Percentiles rank a stretch among this genome's conserved stretches.
phyloP scores from a whole-genome alignment of 2,797 vertebrate genomes.

The Molossus molossus region DNA sequence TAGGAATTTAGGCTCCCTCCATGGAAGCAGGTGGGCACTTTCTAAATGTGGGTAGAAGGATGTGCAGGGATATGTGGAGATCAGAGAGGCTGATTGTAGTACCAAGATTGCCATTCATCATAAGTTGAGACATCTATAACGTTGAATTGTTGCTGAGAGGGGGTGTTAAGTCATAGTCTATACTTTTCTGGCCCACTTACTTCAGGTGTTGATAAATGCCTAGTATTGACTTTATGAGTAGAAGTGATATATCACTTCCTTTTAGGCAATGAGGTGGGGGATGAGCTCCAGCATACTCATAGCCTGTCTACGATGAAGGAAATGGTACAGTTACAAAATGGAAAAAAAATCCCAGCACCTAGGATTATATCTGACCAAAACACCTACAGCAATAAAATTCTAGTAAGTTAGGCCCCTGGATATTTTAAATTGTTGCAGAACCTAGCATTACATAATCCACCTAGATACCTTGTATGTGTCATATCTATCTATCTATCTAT shows the following conservation, averaged over 20 bases:
- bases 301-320: neutral
- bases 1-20: neutral
- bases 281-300: neutral
- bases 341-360: neutral
- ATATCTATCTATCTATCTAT: neutral
- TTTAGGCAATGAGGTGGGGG: neutral
- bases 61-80: neutral
- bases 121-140: neutral
- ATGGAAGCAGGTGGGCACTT: neutral
- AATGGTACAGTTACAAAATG: neutral
- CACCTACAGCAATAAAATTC: neutral
- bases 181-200: neutral
- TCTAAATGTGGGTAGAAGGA: neutral
- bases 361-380: neutral
- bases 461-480: neutral
- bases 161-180: neutral
- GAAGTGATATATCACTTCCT: neutral
- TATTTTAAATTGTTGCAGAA: constrained; percentile 43
- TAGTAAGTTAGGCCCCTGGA: neutral
- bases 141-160: neutral
- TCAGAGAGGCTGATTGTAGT: neutral
- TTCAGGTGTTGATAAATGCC: neutral
- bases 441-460: constrained; percentile 13
- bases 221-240: neutral
- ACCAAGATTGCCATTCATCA: neutral